Evolutionary conservation across 37 sponge, comb jelly and placozoan genomes (phyloP).

Genomic region (Theonella swinhoei): DNA sequence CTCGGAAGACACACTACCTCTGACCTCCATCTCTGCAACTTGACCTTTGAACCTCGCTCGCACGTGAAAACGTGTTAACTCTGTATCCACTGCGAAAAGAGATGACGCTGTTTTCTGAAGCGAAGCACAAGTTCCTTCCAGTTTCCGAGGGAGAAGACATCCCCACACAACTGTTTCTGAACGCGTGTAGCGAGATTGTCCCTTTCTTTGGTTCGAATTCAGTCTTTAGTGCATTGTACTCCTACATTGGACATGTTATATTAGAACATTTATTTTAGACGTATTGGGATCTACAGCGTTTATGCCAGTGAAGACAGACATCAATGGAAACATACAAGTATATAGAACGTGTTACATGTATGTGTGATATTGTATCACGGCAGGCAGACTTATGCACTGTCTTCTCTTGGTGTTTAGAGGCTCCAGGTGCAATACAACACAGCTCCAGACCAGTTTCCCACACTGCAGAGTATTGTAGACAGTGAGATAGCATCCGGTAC

Average conservation of each 20-base stretch:
- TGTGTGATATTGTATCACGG: too few relatives aligned
- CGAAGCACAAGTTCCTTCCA: slow-evolving; percentile 46
- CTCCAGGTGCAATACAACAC: slow-evolving; percentile 48
- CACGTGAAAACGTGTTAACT: too few relatives aligned
- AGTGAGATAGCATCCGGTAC: slow-evolving; percentile 74
- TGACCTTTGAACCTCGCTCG: too few relatives aligned
- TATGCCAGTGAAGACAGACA: slow-evolving; percentile 78
- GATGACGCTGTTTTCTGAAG: slow-evolving; percentile 76
- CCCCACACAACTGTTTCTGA: slow-evolving; percentile 61
- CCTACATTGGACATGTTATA: not conserved
- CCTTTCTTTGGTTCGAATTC: slow-evolving; percentile 69
- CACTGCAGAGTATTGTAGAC: slow-evolving; percentile 73
- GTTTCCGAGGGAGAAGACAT: slow-evolving; percentile 63
- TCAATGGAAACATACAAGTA: slow-evolving; percentile 76
- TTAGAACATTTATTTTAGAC: slow-evolving; percentile 40
- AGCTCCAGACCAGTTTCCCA: slow-evolving; percentile 44
- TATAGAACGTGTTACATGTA: too few relatives aligned
- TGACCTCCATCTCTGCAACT: not conserved
- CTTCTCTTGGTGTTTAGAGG: slow-evolving; percentile 51
- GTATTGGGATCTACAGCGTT: slow-evolving; percentile 70
- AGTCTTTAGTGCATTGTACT: not conserved
- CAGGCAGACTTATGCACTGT: too few relatives aligned
- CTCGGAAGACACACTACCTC: not conserved
- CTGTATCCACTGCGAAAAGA: not conserved
- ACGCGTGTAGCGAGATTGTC: slow-evolving; percentile 61